These are phyloP conservation scores for Drosophila yakuba DNA, from an alignment of 1,140 invertebrate species.

Conservation along the genomic window DNA sequence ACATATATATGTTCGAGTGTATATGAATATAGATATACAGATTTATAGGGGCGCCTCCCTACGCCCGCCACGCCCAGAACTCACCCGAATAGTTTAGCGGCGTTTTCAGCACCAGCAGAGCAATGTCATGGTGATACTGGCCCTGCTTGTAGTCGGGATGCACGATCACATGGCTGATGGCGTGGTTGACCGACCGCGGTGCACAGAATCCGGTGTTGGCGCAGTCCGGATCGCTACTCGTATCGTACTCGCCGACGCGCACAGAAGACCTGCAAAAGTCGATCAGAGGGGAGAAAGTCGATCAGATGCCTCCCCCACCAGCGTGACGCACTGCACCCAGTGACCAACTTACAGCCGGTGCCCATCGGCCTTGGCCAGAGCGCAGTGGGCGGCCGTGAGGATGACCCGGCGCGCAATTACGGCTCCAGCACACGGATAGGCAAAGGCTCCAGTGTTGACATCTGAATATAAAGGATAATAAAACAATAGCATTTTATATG, in stretches of 20 bases:
- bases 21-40: no score
- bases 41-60: neutral
- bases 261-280: slow-evolving; percentile 84
- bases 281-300: slow-evolving; percentile 37
- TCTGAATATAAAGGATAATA: slow-evolving; percentile 83
- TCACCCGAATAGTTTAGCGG: slow-evolving; percentile 89
- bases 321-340: slow-evolving; percentile 5
- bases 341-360: slow-evolving; percentile 87
- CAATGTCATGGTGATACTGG: slow-evolving; percentile 89
- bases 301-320: slow-evolving; percentile 4
- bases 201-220: slow-evolving; percentile 88
- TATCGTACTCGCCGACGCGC: slow-evolving; percentile 88
- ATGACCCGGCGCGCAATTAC: slow-evolving; percentile 87
- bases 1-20: neutral
- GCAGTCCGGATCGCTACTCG: slow-evolving; percentile 88
- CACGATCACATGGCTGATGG: slow-evolving; percentile 88
- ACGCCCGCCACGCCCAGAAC: slow-evolving; percentile 18
- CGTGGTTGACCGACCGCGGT: slow-evolving; percentile 87
- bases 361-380: slow-evolving; percentile 88
- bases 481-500: neutral
- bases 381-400: slow-evolving; percentile 90
- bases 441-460: slow-evolving; percentile 86
- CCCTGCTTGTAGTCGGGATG: slow-evolving; percentile 89
- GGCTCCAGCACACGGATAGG: slow-evolving; percentile 89
- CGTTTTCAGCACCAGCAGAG: slow-evolving; percentile 87